Base-by-base conservation (phyloP, 2,797 vertebrate genomes). In the Catostomus latipinnis region DNA sequence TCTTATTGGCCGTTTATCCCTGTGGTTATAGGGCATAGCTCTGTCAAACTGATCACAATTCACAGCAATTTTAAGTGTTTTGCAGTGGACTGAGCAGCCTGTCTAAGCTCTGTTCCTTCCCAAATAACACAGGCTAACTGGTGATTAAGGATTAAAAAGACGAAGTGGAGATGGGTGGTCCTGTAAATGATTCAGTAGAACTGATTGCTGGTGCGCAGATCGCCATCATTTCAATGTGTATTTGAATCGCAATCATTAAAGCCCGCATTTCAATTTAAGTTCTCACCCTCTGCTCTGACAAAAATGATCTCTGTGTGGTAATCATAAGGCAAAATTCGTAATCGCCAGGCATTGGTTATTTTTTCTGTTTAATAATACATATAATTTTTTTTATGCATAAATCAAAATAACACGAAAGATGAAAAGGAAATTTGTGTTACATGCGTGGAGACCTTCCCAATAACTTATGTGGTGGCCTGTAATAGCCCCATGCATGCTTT, bases 1-100 rank as follows among this genome's bases (percentile, higher is more conserved):
- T 86, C 70, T 88, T 89, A 89, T 89, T 91, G 86, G 77, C 82
- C 85, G 82, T 91, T 89, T 83, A 90, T 91, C 89, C 88, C 82
- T 66, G 87, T 88, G 90, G 86, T 83, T 88, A 73, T 62, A 57
- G 71, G 79, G 76, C 86, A 58, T 62, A 61, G 54, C 70, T 22
- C 22, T 74, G 58, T 82, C 86, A 82, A 87, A 80, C 88, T 84
- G 90, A 92, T 91, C 84, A 88, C 85, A 90, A 91, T 88, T 88
- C 87, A 81, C 76, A 66, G 72, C n/a, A 88, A 16, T 57, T 85
- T 89, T 89, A 85, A 86, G 74, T 83, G 82, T 87, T 75, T 71
- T 68, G 82, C 72, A 73, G 53, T 74, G 61, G 57, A 10, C 72
- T 72, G n/a, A 57, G 65, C 69, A 49, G 34, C 49, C 43, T 22